Conservation (phyloP, 2,113 vertebrate genomes). For the Irena cyanogastra region DNA sequence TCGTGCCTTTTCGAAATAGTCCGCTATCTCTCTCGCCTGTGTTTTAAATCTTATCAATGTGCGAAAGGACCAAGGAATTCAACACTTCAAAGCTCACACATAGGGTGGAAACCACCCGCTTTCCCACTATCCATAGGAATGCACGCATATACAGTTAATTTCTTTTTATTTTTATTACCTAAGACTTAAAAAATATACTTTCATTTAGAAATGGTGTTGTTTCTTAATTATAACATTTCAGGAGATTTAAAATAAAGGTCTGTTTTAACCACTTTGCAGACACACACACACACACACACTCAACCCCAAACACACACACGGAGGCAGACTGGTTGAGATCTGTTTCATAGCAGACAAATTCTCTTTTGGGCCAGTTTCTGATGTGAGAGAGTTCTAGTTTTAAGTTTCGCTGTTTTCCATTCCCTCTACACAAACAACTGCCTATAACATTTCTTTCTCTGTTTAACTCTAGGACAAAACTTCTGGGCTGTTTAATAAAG, state of each 20-base stretch:
- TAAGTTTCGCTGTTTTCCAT: not conserved
- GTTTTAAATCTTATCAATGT: not conserved
- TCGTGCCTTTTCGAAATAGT: not conserved
- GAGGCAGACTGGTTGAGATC: not conserved
- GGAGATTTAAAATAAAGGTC: not conserved
- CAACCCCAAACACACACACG: not conserved
- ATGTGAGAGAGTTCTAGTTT: not conserved
- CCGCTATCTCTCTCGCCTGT: not conserved
- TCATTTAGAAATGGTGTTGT: not conserved
- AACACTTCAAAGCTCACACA: not conserved
- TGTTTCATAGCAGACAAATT: not conserved
- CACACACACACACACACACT: no score
- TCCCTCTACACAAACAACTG: not conserved
- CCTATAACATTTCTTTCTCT: not conserved
- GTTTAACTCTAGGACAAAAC: not conserved
- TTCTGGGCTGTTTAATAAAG: not conserved
- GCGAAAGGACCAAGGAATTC: not conserved
- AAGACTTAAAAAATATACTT: not conserved
- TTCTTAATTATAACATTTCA: not conserved
- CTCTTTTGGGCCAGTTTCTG: not conserved
- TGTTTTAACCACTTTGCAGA: fast-evolving
- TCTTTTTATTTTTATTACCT: not conserved
- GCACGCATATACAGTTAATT: not conserved
- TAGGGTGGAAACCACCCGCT: not conserved
- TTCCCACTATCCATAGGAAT: slow-evolving; percentile 16